Evolutionary conservation across 92 coral and sea anemone species (phyloP).

Genomic region (Zoanthus solanderi): DNA sequence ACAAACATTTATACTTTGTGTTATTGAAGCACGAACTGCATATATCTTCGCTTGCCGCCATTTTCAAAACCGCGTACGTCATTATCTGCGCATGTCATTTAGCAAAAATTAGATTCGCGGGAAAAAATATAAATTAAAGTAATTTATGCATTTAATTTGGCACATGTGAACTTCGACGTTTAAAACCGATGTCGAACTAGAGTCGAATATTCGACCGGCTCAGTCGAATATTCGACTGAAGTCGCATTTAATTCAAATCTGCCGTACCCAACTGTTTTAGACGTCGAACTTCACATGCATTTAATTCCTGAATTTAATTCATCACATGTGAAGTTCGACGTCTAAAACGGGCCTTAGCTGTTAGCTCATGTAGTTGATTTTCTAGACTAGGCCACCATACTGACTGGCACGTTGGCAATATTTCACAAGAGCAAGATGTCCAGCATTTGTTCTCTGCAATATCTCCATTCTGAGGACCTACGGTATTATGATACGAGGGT

Average conservation of each 20-base stretch:
- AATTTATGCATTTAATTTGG: constrained; percentile 4
- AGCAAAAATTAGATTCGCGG: constrained; percentile 21
- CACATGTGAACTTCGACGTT: background rate
- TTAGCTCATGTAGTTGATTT: constrained; percentile 35
- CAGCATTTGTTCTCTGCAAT: constrained; percentile 31
- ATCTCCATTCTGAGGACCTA: constrained; percentile 27
- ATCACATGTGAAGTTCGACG: no score
- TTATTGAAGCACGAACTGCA: constrained; percentile 12
- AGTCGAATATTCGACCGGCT: constrained; percentile 2
- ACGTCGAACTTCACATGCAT: no score
- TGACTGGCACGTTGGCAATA: constrained; percentile 32
- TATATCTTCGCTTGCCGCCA: constrained; percentile 30
- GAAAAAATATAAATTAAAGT: constrained; percentile 14
- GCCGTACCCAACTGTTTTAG: no score
- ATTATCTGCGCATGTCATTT: constrained; percentile 22
- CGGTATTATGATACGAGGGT: background rate
- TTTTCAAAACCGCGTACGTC: constrained; percentile 29
- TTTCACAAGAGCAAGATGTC: constrained; percentile 19
- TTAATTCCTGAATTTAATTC: no score
- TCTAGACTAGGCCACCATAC: constrained; percentile 52
- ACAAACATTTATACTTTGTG: constrained; percentile 24
- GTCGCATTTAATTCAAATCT: no score
- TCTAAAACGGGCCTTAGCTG: background rate
- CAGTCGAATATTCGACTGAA: background rate
- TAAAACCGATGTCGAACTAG: constrained; percentile 12